phyloP scores from a whole-genome alignment of 2,888 invertebrate genomes.

The Serripes groenlandicus region DNA sequence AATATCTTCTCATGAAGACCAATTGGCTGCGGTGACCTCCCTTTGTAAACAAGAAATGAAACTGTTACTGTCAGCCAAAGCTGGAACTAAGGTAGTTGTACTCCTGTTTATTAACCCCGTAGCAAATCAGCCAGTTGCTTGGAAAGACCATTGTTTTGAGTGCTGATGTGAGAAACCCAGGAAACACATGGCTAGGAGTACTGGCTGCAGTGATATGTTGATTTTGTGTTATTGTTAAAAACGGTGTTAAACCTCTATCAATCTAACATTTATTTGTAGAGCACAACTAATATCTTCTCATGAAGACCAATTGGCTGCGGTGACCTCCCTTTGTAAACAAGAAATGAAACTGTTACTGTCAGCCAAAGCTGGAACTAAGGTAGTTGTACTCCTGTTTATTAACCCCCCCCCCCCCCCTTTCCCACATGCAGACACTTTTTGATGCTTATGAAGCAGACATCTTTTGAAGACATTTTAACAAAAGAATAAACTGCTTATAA shows the following conservation, averaged over 20 bases:
- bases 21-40: conserved; percentile 83
- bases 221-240: no score
- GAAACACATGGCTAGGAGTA: no score
- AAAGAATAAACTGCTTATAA: background rate
- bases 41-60: conserved; percentile 86
- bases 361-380: conserved; percentile 82
- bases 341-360: conserved; percentile 85
- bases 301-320: conserved; percentile 84
- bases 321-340: conserved; percentile 85
- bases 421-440: no score
- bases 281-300: conserved; percentile 81
- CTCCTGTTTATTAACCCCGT: no score
- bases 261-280: no score
- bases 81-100: conserved; percentile 82
- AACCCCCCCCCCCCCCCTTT: no score
- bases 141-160: no score
- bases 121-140: no score
- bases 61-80: conserved; percentile 82
- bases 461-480: background rate
- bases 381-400: no score
- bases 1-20: conserved; percentile 84
- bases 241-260: no score
- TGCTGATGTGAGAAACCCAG: no score
- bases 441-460: background rate
- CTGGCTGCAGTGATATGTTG: no score